phyloP scores from a whole-genome alignment of 2,113 vertebrate species.

The Neopipo cinnamomea region DNA sequence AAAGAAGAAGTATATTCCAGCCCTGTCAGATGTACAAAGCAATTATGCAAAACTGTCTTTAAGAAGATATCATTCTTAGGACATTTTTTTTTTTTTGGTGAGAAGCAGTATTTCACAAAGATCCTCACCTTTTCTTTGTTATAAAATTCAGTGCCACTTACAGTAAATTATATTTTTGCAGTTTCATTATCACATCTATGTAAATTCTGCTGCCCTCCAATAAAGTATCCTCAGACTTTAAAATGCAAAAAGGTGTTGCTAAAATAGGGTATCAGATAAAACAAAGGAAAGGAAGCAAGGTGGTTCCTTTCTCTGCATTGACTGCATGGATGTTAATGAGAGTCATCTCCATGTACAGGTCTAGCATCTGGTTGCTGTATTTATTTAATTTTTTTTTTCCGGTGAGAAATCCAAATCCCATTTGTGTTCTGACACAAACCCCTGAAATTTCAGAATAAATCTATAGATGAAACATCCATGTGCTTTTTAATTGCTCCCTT shows the following conservation, averaged over 20 bases:
- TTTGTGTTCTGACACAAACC: neutral
- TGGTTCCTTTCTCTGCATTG: neutral
- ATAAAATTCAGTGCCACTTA: neutral
- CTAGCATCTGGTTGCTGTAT: constrained; percentile 20
- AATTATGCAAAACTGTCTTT: constrained; percentile 33
- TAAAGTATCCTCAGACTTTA: neutral
- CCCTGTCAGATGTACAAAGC: constrained; percentile 9
- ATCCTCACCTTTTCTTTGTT: constrained; percentile 27
- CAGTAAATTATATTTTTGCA: constrained; percentile 17
- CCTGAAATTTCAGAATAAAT: constrained; percentile 23
- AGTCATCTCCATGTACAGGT: constrained; percentile 7
- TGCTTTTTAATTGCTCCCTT: constrained; percentile 26
- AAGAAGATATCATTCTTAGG: neutral
- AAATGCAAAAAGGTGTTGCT: neutral
- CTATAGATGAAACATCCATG: neutral
- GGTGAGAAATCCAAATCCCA: neutral
- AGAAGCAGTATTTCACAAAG: constrained; percentile 3
- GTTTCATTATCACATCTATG: neutral
- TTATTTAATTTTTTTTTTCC: constrained; percentile 7
- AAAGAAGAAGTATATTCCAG: constrained; percentile 22
- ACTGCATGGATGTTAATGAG: constrained; percentile 38
- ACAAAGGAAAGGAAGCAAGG: constrained; percentile 38
- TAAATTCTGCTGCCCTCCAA: constrained; percentile 4
- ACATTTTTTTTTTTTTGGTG: neutral
- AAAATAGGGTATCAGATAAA: neutral